These are phyloP conservation scores for Nycteola revayana DNA, from an alignment of 2,888 invertebrate species.

Conservation along the genomic window DNA sequence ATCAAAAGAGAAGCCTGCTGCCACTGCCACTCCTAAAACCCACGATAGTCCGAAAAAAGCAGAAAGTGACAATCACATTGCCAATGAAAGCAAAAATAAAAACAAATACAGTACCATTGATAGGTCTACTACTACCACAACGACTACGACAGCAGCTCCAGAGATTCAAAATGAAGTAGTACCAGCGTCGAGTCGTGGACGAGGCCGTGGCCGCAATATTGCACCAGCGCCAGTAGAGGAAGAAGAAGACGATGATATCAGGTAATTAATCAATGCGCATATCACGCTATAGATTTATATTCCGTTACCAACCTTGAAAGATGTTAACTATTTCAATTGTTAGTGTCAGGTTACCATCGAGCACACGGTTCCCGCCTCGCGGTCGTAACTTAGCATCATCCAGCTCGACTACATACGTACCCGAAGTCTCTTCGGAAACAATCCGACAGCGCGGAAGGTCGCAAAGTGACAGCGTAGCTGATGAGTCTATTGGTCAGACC, in stretches of 20 bases:
- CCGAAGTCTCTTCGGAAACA: conserved; percentile 71
- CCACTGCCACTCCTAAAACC: conserved; percentile 68
- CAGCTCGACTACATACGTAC: conserved; percentile 76
- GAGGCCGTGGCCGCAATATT: conserved; percentile 74
- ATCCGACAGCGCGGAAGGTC: conserved; percentile 63
- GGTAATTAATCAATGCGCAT: conserved; percentile 46
- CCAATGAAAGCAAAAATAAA: conserved; percentile 69
- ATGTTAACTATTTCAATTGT: conserved; percentile 13
- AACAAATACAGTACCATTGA: conserved; percentile 82
- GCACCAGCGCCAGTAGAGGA: conserved; percentile 75
- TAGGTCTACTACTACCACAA: conserved; percentile 54
- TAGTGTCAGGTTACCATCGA: conserved; percentile 85
- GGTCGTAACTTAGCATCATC: conserved; percentile 73
- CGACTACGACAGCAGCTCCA: conserved; percentile 67
- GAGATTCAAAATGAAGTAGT: conserved; percentile 86
- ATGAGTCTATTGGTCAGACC: conserved; percentile 73
- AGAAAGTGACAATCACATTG: conserved; percentile 67
- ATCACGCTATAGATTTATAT: too few species aligned
- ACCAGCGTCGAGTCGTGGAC: conserved; percentile 69
- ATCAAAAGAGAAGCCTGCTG: conserved; percentile 41
- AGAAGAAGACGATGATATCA: conserved; percentile 72
- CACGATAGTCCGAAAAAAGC: conserved; percentile 83
- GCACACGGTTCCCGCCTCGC: conserved; percentile 92
- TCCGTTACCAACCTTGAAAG: too few species aligned
- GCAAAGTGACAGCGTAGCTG: conserved; percentile 70